Conservation (phyloP, 1,140 invertebrate genomes). For the Druon quercuslanigerum region DNA sequence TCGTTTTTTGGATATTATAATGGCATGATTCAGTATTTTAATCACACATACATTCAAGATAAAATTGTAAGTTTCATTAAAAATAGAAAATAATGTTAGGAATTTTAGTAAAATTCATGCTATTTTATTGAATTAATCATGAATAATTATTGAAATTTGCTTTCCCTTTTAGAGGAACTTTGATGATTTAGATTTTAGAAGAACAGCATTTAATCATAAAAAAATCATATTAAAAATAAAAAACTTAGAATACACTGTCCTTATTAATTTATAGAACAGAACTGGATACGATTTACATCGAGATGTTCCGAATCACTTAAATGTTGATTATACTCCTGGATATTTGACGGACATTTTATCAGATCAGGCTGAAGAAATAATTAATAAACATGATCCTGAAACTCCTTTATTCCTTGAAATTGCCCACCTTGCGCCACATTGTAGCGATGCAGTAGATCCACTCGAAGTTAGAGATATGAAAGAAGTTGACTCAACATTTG, state of each 20-base stretch:
- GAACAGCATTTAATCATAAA: too few relatives aligned
- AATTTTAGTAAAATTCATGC: not conserved
- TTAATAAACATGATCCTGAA: slow-evolving; percentile 72
- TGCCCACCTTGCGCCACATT: slow-evolving; percentile 78
- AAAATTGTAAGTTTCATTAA: slow-evolving; percentile 60
- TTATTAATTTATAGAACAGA: slow-evolving; percentile 53
- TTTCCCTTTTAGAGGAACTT: too few relatives aligned
- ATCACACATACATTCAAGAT: slow-evolving; percentile 67
- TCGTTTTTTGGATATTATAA: slow-evolving; percentile 81
- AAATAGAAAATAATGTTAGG: slow-evolving; percentile 9
- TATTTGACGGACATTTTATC: slow-evolving; percentile 80
- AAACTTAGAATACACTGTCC: not conserved
- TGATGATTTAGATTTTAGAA: not conserved
- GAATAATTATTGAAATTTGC: slow-evolving; percentile 2
- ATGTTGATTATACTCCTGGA: slow-evolving; percentile 44
- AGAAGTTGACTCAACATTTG: slow-evolving; percentile 77
- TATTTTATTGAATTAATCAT: not conserved
- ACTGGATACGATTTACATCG: slow-evolving; percentile 76
- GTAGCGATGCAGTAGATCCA: slow-evolving; percentile 63
- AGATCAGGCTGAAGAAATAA: slow-evolving; percentile 76
- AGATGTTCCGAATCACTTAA: slow-evolving; percentile 59
- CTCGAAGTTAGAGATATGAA: slow-evolving; percentile 51
- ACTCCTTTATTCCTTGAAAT: slow-evolving; percentile 79
- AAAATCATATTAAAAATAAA: not conserved
- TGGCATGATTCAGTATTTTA: slow-evolving; percentile 78